Conservation (phyloP, 2,888 invertebrate genomes). For the Netelia fuscicornis region DNA sequence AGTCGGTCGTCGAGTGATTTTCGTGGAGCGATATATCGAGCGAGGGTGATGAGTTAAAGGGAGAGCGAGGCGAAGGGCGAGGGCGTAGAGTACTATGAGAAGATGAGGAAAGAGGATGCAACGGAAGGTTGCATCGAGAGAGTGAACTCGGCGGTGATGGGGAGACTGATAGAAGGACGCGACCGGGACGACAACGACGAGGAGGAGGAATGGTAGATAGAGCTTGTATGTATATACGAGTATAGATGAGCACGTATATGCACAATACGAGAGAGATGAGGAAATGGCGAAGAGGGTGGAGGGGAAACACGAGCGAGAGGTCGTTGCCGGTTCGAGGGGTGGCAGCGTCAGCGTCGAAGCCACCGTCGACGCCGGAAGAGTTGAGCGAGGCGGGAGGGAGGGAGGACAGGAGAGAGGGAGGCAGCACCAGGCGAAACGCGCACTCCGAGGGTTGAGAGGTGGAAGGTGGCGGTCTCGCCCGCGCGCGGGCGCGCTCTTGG, state of each 20-base stretch:
- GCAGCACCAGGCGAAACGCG: constrained; percentile 38
- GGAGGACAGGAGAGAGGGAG: constrained; percentile 68
- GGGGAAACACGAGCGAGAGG: constrained; percentile 64
- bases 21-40: constrained; percentile 45
- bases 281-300: constrained; percentile 57
- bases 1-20: constrained; percentile 55
- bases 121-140: constrained; percentile 60
- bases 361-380: constrained; percentile 52
- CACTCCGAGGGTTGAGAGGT: constrained; percentile 69
- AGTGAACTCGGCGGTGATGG: constrained; percentile 66
- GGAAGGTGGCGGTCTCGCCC: constrained; percentile 74
- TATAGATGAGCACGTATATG: constrained; percentile 5
- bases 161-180: constrained; percentile 65
- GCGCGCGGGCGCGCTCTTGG: constrained; percentile 52
- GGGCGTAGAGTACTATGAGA: constrained; percentile 53
- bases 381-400: constrained; percentile 45
- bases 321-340: constrained; percentile 71
- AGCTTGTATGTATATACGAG: constrained; percentile 1
- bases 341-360: constrained; percentile 53
- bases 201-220: not conserved
- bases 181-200: constrained; percentile 42
- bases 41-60: constrained; percentile 43
- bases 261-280: constrained; percentile 49
- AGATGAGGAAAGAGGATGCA: constrained; percentile 56
- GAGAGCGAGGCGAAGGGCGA: constrained; percentile 51